Base-by-base conservation (phyloP, 2,888 invertebrate genomes). In the Chironomus tentans region DNA sequence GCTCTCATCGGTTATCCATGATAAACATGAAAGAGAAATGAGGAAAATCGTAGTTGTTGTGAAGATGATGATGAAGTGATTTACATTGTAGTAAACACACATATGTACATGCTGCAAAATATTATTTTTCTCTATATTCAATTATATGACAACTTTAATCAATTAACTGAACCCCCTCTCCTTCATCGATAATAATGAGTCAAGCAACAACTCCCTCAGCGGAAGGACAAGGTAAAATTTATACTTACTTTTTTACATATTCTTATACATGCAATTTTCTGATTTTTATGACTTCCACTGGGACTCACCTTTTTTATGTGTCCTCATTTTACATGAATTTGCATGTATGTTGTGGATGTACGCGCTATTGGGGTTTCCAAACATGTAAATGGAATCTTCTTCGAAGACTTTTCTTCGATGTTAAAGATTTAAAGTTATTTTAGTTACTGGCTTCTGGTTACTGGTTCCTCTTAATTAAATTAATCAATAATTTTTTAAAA, bases 101-200 rank as follows among this genome's bases (percentile, higher is more conserved):
- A 28, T 28, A 28, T 28, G 28, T 21, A 28, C 68, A 38, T 7
- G 15, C 28, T 38, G 21, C 28, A 68, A 28, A n/a, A 28, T 68
- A 38, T 38, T 28, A 38, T 28, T 28, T 68, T 68, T 38, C 68
- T 68, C 68, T 68, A 68, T 68, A 38, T 68, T 74, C 65, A 68
- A 74, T 74, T 74, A 74, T 72, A 72, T 72, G 72, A 72, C 48
- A 71, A 71, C 28, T 72, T 38, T 22, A 18, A 61, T 72, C 72
- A 72, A 72, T 72, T 72, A 72, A 72, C 48, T 72, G 56, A 72
- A 24, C 48, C 47, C 72, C 28, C 72, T 72, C 22, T 62, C 62
- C 62, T 72, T 72, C 65, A 22, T 13, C 12, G 21, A 65, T 10
- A 21, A 65, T 65, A 65, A 65, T 65, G 62, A 65, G 62, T 65